Base-by-base conservation (phyloP, 2,888 invertebrate genomes). In the Colletes collaris region DNA sequence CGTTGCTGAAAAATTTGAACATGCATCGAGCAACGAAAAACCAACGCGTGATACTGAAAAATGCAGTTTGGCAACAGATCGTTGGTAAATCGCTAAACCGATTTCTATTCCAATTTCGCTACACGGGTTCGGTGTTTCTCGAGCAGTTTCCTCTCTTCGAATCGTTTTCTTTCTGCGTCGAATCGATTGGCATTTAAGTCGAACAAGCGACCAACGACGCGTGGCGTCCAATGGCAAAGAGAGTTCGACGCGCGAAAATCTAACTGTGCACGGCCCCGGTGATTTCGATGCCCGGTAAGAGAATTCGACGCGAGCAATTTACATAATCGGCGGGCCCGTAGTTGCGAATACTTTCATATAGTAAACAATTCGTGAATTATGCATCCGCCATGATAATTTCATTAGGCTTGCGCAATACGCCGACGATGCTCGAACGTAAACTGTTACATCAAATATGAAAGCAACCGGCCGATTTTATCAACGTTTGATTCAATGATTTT, bases 21-120 rank as follows among this genome's bases (percentile, higher is more conserved):
- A 4, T 35, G 55, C 27, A 27, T 11, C 19, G 11, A 35, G 1
- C 11, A 16, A n/a, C 35, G n/a, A 10, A 56, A 35, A 19, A 19
- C 8, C 19, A 27, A 11, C 2, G 16, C 19, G 16, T 7, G n/a
- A n/a, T 27, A 19, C 8, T 10, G 49, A 73, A 71, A 74, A 56
- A 46, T 44, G 16, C 53, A 55, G 49, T 81, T 80, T 80, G 56
- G 65, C 60, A 81, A 78, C 60, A 63, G 0, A 65, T 35, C 35
- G 53, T 84, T 85, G 74, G 72, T 44, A 70, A 81, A 79, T 35
- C 59, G 10, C 16, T 59, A 76, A 46, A 69, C 70, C 53, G 84
- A 76, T 84, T 85, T 83, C 83, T 81, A 83, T 44, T 76, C 49
- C 13, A 83, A 79, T 85, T 85, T 81, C 83, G 71, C 83, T 73